Conservation (phyloP, 2,113 vertebrate genomes). For the Lota lota region DNA sequence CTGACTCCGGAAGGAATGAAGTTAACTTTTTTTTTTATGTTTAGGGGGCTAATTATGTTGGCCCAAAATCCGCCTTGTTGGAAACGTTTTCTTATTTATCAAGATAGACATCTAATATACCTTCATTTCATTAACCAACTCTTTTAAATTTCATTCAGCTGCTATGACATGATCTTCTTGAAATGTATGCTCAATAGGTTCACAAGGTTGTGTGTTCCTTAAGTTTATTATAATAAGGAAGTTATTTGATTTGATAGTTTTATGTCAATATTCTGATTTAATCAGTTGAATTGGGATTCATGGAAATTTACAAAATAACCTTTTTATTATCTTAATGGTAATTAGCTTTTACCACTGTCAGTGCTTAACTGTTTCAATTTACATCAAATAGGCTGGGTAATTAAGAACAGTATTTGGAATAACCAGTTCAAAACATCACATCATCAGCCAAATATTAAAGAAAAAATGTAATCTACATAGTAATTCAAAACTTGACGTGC, state of each 20-base stretch:
- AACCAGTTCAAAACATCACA: not conserved
- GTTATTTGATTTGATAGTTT: not conserved
- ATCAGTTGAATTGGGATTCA: not conserved
- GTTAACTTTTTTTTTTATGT: conserved; percentile 59
- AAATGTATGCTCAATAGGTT: conserved; percentile 18
- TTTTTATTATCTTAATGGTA: not conserved
- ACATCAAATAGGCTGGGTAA: not conserved
- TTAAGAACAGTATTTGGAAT: not conserved
- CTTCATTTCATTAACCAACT: conserved; percentile 43
- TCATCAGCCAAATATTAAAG: not conserved
- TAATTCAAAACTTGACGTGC: not conserved
- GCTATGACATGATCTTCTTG: conserved; percentile 15
- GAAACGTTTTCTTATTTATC: conserved; percentile 33
- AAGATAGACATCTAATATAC: conserved; percentile 56
- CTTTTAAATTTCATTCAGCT: conserved; percentile 31
- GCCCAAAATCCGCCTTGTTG: conserved; percentile 44
- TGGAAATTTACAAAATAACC: not conserved
- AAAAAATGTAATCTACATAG: not conserved
- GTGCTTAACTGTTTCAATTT: not conserved
- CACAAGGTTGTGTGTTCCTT: not conserved
- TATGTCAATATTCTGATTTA: not conserved
- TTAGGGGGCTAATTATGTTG: conserved; percentile 64
- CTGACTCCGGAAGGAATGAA: conserved; percentile 56
- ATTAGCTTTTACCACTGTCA: not conserved
- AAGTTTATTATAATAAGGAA: conserved; percentile 13